phyloP scores from a whole-genome alignment of 2,888 invertebrate species.

The Sceliomorpha sp. region DNA sequence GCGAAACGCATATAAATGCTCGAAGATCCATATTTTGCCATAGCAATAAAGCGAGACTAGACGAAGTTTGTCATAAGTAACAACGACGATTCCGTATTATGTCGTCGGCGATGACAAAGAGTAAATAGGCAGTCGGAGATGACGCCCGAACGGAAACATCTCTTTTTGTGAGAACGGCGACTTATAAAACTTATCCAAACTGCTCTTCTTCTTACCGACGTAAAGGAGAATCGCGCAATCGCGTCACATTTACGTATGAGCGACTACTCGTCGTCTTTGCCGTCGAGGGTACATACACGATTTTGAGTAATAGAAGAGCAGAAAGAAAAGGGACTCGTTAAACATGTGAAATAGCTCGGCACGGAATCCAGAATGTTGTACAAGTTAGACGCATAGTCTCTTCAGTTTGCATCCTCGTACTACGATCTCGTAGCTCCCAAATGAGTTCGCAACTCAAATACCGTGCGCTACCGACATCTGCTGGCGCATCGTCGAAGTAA shows the following conservation, averaged over 20 bases:
- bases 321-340: slow-evolving; percentile 1
- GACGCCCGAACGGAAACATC: slow-evolving; percentile 13
- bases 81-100: slow-evolving; percentile 19
- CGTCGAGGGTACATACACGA: not conserved
- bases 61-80: slow-evolving; percentile 36
- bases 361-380: slow-evolving; percentile 4
- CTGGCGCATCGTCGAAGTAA: slow-evolving; percentile 34
- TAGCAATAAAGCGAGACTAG: slow-evolving; percentile 37
- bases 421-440: slow-evolving; percentile 22
- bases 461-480: slow-evolving; percentile 41
- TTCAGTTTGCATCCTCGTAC: slow-evolving; percentile 15
- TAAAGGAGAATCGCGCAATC: slow-evolving; percentile 8
- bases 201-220: not conserved
- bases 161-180: slow-evolving; percentile 26
- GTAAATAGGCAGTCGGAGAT: slow-evolving; percentile 27
- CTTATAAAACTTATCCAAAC: slow-evolving; percentile 13
- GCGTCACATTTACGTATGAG: too few relatives aligned
- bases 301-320: not conserved
- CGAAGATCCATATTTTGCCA: slow-evolving; percentile 24
- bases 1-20: slow-evolving; percentile 23
- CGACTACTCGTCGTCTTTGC: not conserved
- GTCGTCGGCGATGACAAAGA: slow-evolving; percentile 35
- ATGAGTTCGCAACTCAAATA: slow-evolving; percentile 41
- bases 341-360: slow-evolving; percentile 9
- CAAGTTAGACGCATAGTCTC: slow-evolving; percentile 13